phyloP scores from a whole-genome alignment of 2,888 invertebrate genomes.

The Drosophila affinis region DNA sequence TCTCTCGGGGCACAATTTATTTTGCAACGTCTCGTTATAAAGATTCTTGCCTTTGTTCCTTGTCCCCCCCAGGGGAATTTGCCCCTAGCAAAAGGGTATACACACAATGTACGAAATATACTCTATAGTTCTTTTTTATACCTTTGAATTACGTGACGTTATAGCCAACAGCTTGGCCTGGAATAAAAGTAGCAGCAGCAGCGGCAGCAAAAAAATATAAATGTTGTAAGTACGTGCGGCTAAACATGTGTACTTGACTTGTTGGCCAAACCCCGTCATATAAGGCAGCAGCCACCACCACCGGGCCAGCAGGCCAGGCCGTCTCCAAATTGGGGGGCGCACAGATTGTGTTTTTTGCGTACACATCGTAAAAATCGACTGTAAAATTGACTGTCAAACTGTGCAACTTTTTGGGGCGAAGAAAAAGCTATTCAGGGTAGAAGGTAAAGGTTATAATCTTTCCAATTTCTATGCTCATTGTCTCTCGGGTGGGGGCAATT shows the following conservation, averaged over 20 bases:
- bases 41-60: conserved; percentile 35
- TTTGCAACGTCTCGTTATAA: conserved; percentile 31
- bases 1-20: conserved; percentile 15
- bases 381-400: conserved; percentile 35
- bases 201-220: conserved; percentile 29
- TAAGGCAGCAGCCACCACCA: conserved; percentile 5
- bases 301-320: neutral
- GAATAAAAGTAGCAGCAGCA: conserved; percentile 41
- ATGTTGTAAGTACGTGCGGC: conserved; percentile 54
- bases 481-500: neutral
- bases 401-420: neutral
- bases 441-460: neutral
- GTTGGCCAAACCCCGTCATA: conserved; percentile 8
- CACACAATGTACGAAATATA: neutral
- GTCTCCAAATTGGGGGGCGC: conserved; percentile 32
- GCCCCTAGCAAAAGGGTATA: neutral
- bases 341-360: conserved; percentile 40
- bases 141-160: conserved; percentile 59
- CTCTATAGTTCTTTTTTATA: conserved; percentile 19
- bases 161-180: conserved; percentile 44
- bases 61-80: neutral
- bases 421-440: too few relatives aligned
- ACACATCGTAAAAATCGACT: conserved; percentile 37
- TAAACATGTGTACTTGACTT: conserved; percentile 33
- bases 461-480: neutral